Conservation (phyloP, 1,140 invertebrate species). For the Homalodisca vitripennis region DNA sequence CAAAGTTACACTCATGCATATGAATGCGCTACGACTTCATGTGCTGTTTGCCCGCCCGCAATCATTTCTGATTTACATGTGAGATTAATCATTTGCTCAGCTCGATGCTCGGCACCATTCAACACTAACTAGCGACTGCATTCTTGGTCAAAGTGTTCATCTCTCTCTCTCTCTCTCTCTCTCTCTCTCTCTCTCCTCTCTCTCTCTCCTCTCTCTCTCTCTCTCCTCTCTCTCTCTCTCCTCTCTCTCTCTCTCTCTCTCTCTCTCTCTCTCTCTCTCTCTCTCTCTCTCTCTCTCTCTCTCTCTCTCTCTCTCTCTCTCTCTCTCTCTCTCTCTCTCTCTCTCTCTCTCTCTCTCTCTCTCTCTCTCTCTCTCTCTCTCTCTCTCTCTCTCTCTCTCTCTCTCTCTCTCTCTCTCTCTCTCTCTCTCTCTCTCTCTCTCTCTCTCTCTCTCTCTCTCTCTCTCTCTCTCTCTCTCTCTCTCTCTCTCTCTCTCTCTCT, state of each 20-base stretch:
- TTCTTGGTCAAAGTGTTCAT: too few species aligned
- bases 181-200: too few species aligned
- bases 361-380: constrained; percentile 25
- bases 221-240: constrained; percentile 26
- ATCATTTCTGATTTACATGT: constrained; percentile 18
- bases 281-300: constrained; percentile 13
- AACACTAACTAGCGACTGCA: too few species aligned
- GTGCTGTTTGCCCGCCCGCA: not conserved
- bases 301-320: not conserved
- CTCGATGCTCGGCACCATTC: too few species aligned
- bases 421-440: not conserved
- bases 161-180: too few species aligned
- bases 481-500: constrained; percentile 16
- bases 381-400: not conserved
- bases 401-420: not conserved
- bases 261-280: not conserved
- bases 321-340: constrained; percentile 35
- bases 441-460: constrained; percentile 29
- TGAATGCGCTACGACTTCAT: too few species aligned
- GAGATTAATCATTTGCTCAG: constrained; percentile 15
- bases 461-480: constrained; percentile 35
- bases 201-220: not conserved
- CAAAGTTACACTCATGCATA: constrained; percentile 28
- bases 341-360: not conserved
- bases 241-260: constrained; percentile 29